Evolutionary conservation across 2,113 vertebrate genomes (phyloP).

Genomic region (Lepidothrix coronata): DNA sequence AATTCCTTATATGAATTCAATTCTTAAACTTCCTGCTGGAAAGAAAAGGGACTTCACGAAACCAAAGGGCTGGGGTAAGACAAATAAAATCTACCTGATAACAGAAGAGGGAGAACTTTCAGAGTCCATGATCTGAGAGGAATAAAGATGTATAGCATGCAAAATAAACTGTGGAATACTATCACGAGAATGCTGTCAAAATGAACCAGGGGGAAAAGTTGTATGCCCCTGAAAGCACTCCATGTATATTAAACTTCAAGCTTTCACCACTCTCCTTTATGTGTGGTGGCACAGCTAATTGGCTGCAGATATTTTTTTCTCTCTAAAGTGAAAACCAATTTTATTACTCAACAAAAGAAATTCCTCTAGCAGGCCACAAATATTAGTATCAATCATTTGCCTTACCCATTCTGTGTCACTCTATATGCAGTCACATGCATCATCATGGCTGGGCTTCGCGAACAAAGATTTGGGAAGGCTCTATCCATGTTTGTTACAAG

Average conservation of each 20-base stretch:
- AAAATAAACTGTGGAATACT: constrained; percentile 23
- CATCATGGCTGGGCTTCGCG: too few relatives aligned
- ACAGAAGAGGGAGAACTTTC: background rate
- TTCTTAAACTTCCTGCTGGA: constrained; percentile 45
- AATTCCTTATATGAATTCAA: constrained; percentile 11
- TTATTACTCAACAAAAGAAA: background rate
- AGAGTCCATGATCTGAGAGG: background rate
- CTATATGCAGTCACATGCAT: too few relatives aligned
- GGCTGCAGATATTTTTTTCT: background rate
- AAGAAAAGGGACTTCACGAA: constrained; percentile 20
- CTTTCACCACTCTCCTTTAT: background rate
- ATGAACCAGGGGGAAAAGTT: background rate
- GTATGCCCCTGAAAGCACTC: background rate
- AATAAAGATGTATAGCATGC: background rate
- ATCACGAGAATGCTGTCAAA: background rate
- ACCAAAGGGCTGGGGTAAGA: background rate
- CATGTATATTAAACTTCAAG: background rate
- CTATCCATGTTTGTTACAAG: too few relatives aligned
- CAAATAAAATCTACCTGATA: constrained; percentile 17
- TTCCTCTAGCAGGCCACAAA: background rate
- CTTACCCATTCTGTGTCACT: background rate
- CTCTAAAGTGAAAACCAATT: background rate
- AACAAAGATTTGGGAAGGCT: too few relatives aligned
- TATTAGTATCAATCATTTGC: background rate
- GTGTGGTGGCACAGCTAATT: background rate